A percentile compares a stretch with the other conserved stretches of the same genome.
Conservation (phyloP, 64 coral and sea anemone species). For the Anthopleura sola region DNA sequence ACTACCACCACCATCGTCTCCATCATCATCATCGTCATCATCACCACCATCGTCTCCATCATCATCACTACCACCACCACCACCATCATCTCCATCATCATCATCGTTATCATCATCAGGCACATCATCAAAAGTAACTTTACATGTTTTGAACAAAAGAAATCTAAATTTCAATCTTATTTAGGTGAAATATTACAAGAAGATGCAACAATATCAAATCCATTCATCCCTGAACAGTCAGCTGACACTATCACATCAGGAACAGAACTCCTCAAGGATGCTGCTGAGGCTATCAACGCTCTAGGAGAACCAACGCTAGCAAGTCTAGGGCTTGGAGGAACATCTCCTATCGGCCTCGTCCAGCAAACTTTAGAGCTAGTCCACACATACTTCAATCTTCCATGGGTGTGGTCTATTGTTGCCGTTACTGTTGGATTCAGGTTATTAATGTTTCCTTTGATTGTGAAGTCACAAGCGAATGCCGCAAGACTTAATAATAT, state of each 20-base stretch:
- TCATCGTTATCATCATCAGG: no score
- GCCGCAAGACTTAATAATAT: conserved; percentile 92
- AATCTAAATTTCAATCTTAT: not conserved
- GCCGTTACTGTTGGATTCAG: conserved; percentile 74
- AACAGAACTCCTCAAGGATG: conserved; percentile 44
- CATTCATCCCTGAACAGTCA: conserved; percentile 43
- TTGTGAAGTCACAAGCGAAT: conserved; percentile 84
- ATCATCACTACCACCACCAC: no score
- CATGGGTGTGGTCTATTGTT: conserved; percentile 89
- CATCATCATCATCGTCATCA: no score
- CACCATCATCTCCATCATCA: no score
- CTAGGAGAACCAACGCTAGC: conserved; percentile 69
- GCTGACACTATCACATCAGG: conserved; percentile 41
- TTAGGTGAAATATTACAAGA: not conserved
- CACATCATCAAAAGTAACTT: no score
- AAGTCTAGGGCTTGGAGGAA: conserved; percentile 79
- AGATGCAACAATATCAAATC: conserved; percentile 31
- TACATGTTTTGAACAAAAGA: no score
- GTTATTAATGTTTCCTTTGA: conserved; percentile 64
- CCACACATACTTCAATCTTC: conserved; percentile 58
- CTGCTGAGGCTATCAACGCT: conserved; percentile 36
- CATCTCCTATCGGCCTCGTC: conserved; percentile 67
- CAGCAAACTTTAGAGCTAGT: conserved; percentile 82
- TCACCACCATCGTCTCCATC: no score
- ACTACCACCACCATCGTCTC: no score